phyloP scores from a whole-genome alignment of 2,113 vertebrate species.

The Pollimyrus isidori region DNA sequence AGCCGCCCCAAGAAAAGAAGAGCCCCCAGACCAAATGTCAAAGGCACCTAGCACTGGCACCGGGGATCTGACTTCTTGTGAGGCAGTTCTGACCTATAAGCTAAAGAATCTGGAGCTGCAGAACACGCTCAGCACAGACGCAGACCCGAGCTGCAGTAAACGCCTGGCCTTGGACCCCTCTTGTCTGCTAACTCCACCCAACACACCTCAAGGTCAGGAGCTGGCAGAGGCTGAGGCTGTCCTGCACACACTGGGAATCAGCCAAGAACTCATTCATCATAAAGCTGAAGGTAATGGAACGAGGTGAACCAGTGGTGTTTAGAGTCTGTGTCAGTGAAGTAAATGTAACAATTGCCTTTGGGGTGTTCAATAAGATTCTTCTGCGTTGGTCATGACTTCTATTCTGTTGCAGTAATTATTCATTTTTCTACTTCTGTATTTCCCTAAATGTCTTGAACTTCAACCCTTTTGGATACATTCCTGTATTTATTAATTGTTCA shows the following conservation, averaged over 20 bases:
- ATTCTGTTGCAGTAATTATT: not conserved
- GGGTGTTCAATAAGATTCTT: not conserved
- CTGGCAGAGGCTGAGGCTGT: slow-evolving; percentile 21
- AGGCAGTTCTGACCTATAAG: slow-evolving; percentile 46
- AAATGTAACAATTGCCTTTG: not conserved
- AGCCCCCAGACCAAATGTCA: not conserved
- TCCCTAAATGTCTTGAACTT: not conserved
- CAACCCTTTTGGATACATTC: not conserved
- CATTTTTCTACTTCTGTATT: not conserved
- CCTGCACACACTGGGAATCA: not conserved
- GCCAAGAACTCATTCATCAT: slow-evolving; percentile 15
- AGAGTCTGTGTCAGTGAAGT: not conserved
- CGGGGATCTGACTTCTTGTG: slow-evolving; percentile 37
- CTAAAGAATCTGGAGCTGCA: slow-evolving; percentile 51
- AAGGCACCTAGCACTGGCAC: not conserved
- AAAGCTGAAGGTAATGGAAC: not conserved
- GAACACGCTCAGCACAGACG: slow-evolving; percentile 20
- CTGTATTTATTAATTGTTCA: not conserved
- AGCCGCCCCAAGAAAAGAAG: slow-evolving; percentile 22
- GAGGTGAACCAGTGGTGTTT: not conserved
- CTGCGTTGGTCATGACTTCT: not conserved
- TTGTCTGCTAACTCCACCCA: slow-evolving; percentile 57
- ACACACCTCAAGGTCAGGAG: slow-evolving; percentile 46
- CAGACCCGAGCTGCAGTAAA: slow-evolving; percentile 18
- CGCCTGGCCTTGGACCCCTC: slow-evolving; percentile 41